A percentile compares a stretch with the other conserved stretches of the same genome.
Conservation (phyloP, 2,888 invertebrate genomes). For the Tenodera sinensis region DNA sequence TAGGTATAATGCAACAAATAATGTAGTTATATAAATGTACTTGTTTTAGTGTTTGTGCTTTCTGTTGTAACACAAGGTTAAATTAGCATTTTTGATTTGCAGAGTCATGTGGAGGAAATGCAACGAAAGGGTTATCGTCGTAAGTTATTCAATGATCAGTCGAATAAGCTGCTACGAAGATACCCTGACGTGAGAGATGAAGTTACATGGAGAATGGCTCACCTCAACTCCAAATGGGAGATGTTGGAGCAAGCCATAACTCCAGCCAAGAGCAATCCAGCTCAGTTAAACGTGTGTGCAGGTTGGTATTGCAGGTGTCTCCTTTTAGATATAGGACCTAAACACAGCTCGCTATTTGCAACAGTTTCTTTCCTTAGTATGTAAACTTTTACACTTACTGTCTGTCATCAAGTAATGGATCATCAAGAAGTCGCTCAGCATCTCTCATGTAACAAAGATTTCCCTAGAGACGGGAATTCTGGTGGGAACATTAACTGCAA, state of each 20-base stretch:
- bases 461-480: no score
- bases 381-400: no score
- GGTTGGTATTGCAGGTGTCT: conserved; percentile 17
- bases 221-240: conserved; percentile 74
- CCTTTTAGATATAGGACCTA: background rate
- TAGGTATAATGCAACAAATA: no score
- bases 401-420: no score
- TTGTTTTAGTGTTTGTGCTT: no score
- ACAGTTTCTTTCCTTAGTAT: no score
- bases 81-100: conserved; percentile 38
- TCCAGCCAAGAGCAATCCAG: conserved; percentile 18
- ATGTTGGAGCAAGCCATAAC: conserved; percentile 27
- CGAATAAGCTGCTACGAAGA: conserved; percentile 63
- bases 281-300: conserved; percentile 22
- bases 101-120: conserved; percentile 75
- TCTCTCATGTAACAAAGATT: no score
- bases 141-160: conserved; percentile 74
- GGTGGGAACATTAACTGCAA: no score
- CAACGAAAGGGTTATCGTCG: conserved; percentile 67
- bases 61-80: no score
- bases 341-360: no score
- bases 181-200: conserved; percentile 61
- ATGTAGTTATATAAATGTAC: no score
- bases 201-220: conserved; percentile 68
- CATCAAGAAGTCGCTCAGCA: no score